A percentile compares a stretch with the other conserved stretches of the same genome.
Evolutionary conservation across 2,113 vertebrate genomes (phyloP).

Genomic region (Sapajus apella): DNA sequence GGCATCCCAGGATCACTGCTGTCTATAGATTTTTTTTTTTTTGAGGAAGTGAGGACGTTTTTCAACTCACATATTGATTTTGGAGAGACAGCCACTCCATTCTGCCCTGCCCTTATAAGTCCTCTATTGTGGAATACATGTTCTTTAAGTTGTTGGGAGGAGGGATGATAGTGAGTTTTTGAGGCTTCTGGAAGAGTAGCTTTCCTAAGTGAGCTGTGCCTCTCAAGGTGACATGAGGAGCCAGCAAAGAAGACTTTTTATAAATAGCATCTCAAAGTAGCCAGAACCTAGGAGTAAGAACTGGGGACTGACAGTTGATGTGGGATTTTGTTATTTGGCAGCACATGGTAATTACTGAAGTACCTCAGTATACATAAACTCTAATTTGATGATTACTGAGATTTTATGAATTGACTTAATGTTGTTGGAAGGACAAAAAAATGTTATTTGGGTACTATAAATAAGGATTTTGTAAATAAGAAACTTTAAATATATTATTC

Average conservation of each 20-base stretch:
- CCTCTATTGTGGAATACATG: background rate
- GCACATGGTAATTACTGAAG: background rate
- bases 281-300: background rate
- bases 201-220: background rate
- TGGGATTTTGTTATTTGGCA: background rate
- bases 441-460: background rate
- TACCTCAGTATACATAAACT: background rate
- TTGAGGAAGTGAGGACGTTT: background rate
- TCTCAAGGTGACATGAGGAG: background rate
- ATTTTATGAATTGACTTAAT: background rate
- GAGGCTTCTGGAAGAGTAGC: background rate
- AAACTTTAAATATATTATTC: background rate
- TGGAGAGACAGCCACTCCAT: background rate
- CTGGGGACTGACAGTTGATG: background rate
- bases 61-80: background rate
- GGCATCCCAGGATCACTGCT: background rate
- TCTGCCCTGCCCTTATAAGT: rapidly evolving
- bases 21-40: background rate
- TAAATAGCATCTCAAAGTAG: background rate
- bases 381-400: background rate
- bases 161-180: no score
- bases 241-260: background rate
- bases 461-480: background rate
- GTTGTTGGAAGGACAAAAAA: background rate
- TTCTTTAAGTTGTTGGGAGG: background rate